Evolutionary conservation across 1,140 invertebrate species (phyloP).

Genomic region (Heliconius eleuchia): DNA sequence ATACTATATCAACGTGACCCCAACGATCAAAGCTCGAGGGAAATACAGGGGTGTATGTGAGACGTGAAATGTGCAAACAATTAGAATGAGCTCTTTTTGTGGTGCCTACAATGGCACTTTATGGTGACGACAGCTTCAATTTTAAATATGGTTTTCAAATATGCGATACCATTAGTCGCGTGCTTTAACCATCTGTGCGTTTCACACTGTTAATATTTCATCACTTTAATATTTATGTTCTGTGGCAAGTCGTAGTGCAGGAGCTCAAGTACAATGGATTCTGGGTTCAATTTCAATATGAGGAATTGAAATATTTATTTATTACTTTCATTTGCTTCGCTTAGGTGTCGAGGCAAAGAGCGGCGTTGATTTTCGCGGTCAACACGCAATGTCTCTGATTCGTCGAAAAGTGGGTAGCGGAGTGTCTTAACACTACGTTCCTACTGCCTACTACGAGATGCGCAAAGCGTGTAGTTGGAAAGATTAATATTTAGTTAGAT

Average conservation of each 20-base stretch:
- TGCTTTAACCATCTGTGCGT: constrained; percentile 69
- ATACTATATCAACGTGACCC: constrained; percentile 30
- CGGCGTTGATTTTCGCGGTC: no score
- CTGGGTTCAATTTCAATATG: no score
- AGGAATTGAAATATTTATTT: no score
- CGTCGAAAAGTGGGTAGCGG: no score
- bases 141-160: constrained; percentile 49
- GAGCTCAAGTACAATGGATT: no score
- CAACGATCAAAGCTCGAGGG: constrained; percentile 27
- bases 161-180: constrained; percentile 44
- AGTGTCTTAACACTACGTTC: no score
- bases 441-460: no score
- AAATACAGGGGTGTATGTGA: constrained; percentile 38
- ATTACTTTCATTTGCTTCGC: no score
- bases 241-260: no score
- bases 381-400: no score
- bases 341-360: no score
- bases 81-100: constrained; percentile 71
- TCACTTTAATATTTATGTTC: constrained; percentile 39
- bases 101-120: constrained; percentile 66
- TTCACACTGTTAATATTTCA: constrained; percentile 57
- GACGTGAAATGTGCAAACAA: constrained; percentile 75
- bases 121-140: constrained; percentile 64
- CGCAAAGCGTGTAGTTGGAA: no score
- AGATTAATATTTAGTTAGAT: constrained; percentile 9